phyloP scores from a whole-genome alignment of 2,113 vertebrate genomes.

The Phocoena sinus region DNA sequence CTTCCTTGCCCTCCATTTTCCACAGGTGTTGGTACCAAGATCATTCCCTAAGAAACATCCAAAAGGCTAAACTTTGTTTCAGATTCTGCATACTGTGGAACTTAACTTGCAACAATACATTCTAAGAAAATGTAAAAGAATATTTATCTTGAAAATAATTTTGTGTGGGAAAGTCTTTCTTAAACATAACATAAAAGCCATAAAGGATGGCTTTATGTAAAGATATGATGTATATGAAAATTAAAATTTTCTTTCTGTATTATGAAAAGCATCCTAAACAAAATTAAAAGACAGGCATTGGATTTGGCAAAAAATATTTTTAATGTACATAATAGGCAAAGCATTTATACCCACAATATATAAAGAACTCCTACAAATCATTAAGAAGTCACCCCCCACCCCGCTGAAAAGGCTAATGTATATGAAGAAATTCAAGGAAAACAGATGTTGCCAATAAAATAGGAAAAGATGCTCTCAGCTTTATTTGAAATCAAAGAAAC shows the following conservation, averaged over 20 bases:
- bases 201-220: not conserved
- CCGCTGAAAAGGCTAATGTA: not conserved
- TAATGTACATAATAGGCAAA: not conserved
- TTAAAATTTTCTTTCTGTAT: conserved; percentile 10
- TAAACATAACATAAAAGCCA: not conserved
- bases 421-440: not conserved
- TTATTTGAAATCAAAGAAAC: not conserved
- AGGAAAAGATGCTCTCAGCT: not conserved
- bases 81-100: not conserved
- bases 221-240: not conserved
- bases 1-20: not conserved
- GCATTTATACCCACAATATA: not conserved
- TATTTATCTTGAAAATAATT: not conserved
- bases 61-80: not conserved
- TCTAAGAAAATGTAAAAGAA: not conserved
- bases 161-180: not conserved
- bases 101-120: not conserved
- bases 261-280: not conserved
- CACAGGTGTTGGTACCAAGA: not conserved
- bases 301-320: not conserved
- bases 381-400: not conserved
- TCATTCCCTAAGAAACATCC: not conserved
- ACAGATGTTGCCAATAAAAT: not conserved
- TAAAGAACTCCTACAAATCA: not conserved
- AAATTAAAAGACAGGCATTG: not conserved